Base-by-base conservation (phyloP, 2,797 vertebrate genomes). In the Characodon lateralis region DNA sequence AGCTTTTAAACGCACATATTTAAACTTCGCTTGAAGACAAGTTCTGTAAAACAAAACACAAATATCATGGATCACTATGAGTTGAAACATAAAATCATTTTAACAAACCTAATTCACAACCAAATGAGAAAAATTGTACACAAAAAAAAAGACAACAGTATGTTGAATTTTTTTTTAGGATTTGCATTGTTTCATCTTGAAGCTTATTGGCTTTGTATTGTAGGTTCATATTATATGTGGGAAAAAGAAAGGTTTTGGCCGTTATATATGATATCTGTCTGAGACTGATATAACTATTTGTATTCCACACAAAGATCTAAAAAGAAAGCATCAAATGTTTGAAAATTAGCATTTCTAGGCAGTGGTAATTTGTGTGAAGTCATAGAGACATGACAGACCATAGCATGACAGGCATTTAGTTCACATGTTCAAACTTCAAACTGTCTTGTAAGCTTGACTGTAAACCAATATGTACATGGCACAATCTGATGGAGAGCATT, bases 1-100 rank as follows among this genome's bases (percentile, higher is more conserved):
- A 80, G 58, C 13, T 71, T 71, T 56, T 26, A 56, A 77, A 74
- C 26, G 28, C 28, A 81, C 55, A 66, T 66, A 50, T 53, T 73
- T 74, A 16, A 63, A 65, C 14, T 73, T 12, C 2, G 50, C 59
- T 82, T 76, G 46, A 39, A 55, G n/a, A 76, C 39, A 26, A 35
- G 8, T 69, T 74, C 18, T 26, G n/a, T 41, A n/a, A 70, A 65
- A 56, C 5, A 65, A 66, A 43, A 81, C 0, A 66, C 13, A 71
- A 48, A 61, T 51, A 77, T 31, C 20, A 43, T 59, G 8, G 74
- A 13, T 24, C 65, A 43, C 22, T 6, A n/a, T 24, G 18, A 66
- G 22, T 5, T 68, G 10, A 20, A 43, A 68, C n/a, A 43, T n/a
- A 46, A 43, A 18, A 5, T 46, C n/a, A 43, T 46, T 69, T 7